phyloP scores from a whole-genome alignment of 2,797 vertebrate species.

The Tinamus major region DNA sequence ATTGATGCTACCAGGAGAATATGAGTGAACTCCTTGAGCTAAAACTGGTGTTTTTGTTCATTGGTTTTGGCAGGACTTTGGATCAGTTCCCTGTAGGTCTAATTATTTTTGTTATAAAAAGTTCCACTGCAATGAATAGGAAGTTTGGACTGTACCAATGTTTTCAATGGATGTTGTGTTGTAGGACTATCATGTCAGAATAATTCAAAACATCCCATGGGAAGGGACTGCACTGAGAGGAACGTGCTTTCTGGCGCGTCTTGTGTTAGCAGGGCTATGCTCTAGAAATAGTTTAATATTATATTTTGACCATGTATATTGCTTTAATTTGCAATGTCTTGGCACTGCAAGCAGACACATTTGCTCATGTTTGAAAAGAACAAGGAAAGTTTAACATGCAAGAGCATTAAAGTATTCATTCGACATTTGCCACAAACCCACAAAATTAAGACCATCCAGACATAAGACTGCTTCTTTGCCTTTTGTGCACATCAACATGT shows the following conservation, averaged over 20 bases:
- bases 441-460: constrained; percentile 56
- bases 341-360: constrained; percentile 23
- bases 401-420: constrained; percentile 15
- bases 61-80: constrained; percentile 55
- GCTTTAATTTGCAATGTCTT: constrained; percentile 53
- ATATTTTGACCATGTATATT: constrained; percentile 10
- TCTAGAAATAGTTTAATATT: constrained; percentile 21
- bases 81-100: constrained; percentile 72
- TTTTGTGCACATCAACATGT: background rate
- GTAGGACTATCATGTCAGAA: background rate
- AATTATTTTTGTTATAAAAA: constrained; percentile 72
- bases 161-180: constrained; percentile 11
- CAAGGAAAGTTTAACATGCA: constrained; percentile 54
- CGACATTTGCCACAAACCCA: constrained; percentile 35
- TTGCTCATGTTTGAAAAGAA: constrained; percentile 59
- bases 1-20: constrained; percentile 41
- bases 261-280: background rate
- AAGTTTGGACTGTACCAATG: background rate
- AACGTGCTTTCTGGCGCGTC: background rate
- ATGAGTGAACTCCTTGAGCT: constrained; percentile 58
- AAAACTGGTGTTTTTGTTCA: constrained; percentile 67
- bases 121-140: constrained; percentile 31
- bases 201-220: background rate
- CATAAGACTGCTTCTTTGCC: background rate
- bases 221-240: constrained; percentile 8